Percentiles rank a stretch among this genome's conserved stretches.
Conservation (phyloP, 2,888 invertebrate species). For the Phaonia tiefii region DNA sequence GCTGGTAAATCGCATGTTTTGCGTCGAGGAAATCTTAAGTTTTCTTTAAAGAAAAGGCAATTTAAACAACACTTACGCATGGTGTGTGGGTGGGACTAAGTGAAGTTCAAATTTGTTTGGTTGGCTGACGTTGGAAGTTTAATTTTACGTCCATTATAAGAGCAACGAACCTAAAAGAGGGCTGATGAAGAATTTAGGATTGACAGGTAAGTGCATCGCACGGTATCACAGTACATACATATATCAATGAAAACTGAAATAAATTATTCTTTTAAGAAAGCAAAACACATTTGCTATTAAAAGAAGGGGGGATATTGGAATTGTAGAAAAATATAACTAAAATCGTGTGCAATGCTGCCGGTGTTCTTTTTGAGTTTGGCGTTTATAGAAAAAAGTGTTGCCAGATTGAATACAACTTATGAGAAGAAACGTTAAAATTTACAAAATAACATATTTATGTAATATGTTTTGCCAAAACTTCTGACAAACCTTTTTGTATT, state of each 20-base stretch:
- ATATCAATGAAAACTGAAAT: no score
- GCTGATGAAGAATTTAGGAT: slow-evolving; percentile 9
- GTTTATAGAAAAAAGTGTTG: slow-evolving; percentile 3
- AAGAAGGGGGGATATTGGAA: no score
- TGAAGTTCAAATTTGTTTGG: slow-evolving; percentile 24
- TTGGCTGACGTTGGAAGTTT: slow-evolving; percentile 30
- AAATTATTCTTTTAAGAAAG: no score
- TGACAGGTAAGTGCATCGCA: slow-evolving; percentile 42
- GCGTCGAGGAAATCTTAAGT: slow-evolving; percentile 27
- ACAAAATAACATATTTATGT: not conserved
- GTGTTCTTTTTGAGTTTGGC: slow-evolving; percentile 38
- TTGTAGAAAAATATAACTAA: no score
- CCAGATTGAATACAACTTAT: not conserved
- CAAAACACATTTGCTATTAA: no score
- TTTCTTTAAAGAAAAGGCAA: slow-evolving; percentile 24
- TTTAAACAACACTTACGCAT: slow-evolving; percentile 12
- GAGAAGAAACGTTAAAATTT: not conserved
- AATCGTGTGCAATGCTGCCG: slow-evolving; percentile 30
- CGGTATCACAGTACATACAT: no score
- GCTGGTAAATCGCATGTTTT: slow-evolving; percentile 27
- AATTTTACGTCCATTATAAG: slow-evolving; percentile 61
- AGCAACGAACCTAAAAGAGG: slow-evolving; percentile 60
- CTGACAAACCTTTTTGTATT: not conserved
- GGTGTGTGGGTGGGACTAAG: slow-evolving; percentile 37
- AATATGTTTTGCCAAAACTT: no score